Evolutionary conservation across 2,113 vertebrate genomes (phyloP), one percentile per base, ranked within the genome.

Genomic region (Peucedramus taeniatus): DNA sequence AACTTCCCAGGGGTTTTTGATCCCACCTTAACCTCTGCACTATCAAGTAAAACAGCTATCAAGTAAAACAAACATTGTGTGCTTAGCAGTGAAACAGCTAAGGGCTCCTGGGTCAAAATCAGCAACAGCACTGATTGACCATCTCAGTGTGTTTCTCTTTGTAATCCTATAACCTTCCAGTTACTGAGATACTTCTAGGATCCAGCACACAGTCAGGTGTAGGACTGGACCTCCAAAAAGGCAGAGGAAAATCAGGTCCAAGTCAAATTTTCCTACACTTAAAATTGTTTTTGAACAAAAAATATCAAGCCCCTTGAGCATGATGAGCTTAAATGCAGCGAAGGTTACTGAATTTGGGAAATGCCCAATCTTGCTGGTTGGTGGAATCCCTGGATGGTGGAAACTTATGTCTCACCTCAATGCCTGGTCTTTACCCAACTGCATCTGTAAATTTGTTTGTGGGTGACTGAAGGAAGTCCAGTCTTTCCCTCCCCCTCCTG

Each of bases 1-100:
- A 81, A 77, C n/a, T 96, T 97, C 69, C 77, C 22, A 30, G 69
- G 63, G 56, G 64, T 84, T 89, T 92, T 80, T 90, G 49, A 72
- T 97, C 40, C 83, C 54, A 64, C 49, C 40, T 93, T 97, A 91
- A 94, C 91, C 81, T 96, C 51, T 79, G 87, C 42, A 24, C 49
- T 93, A 49, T 90, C 79, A 66, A 88, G 47, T 63, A 44, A 81
- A 94, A 71, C 21, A 69, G 40, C 49, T 93, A 49, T 90, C 79
- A 66, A 88, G 47, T 63, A 44, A 81, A 94, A 71, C 21, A 69
- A 37, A 63, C 30, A 19, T 66, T 45, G 16, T 60, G 70, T 81
- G 39, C 51, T 93, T 77, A 68, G 20, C 39, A 37, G 33, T 78
- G 83, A 35, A 96, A 56, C 28, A 86, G 78, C 49, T 93, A 70